These are phyloP conservation scores for Platalea minor DNA, from an alignment of 2,797 vertebrate species.

Conservation along the genomic window DNA sequence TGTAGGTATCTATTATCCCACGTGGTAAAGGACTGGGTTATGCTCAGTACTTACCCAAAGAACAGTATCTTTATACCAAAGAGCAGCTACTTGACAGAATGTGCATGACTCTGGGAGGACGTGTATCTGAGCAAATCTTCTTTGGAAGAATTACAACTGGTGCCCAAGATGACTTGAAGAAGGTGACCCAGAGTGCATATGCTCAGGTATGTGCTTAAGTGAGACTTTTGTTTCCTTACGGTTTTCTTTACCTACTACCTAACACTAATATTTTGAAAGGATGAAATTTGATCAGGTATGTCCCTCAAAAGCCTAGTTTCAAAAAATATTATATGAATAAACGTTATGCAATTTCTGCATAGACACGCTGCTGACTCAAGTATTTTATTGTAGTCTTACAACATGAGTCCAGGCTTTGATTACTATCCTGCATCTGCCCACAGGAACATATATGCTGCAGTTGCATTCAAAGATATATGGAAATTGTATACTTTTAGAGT, in stretches of 20 bases:
- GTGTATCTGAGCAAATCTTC: constrained; percentile 93
- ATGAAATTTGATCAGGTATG: not conserved
- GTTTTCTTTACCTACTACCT: not conserved
- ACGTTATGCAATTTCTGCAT: not conserved
- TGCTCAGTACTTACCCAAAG: constrained; percentile 93
- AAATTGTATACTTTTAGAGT: not conserved
- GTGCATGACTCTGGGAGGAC: constrained; percentile 96
- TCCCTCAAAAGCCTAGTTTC: not conserved
- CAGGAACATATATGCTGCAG: not conserved
- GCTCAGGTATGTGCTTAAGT: constrained; percentile 79
- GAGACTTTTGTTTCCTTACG: not conserved
- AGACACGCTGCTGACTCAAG: not conserved
- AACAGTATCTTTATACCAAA: constrained; percentile 93
- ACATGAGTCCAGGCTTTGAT: not conserved
- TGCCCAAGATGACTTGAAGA: constrained; percentile 93
- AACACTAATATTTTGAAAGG: not conserved
- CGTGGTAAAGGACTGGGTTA: constrained; percentile 94
- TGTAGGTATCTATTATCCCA: constrained; percentile 96
- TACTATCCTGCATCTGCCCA: not conserved
- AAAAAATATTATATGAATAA: not conserved
- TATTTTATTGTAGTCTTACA: not conserved
- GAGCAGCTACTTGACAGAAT: constrained; percentile 96
- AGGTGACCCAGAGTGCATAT: constrained; percentile 96
- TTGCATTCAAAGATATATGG: not conserved
- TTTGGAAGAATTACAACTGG: constrained; percentile 92